phyloP scores from a whole-genome alignment of 2,888 invertebrate species.

The Autographa gamma region DNA sequence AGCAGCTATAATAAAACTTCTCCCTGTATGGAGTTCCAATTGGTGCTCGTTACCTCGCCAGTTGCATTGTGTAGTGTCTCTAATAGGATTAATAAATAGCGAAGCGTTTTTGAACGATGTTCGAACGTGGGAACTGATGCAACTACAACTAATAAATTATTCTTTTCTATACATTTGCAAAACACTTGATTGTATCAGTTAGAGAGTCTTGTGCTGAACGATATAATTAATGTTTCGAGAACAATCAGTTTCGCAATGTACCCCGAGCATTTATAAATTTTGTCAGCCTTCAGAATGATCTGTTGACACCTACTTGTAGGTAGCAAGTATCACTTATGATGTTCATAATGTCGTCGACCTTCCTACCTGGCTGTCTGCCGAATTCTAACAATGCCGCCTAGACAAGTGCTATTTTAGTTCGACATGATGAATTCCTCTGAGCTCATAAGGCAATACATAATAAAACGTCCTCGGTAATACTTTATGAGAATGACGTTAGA shows the following conservation, averaged over 20 bases:
- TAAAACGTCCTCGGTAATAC: constrained; percentile 48
- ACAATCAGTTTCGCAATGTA: constrained; percentile 20
- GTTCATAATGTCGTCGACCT: constrained; percentile 66
- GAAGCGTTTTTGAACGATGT: constrained; percentile 52
- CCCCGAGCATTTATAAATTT: constrained; percentile 27
- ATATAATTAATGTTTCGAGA: constrained; percentile 21
- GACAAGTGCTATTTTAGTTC: constrained; percentile 59
- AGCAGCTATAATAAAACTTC: constrained; percentile 63
- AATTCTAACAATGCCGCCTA: constrained; percentile 60
- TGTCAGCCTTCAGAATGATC: constrained; percentile 38
- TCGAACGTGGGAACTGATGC: constrained; percentile 51
- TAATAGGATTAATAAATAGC: constrained; percentile 62
- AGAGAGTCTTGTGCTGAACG: constrained; percentile 19
- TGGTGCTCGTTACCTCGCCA: constrained; percentile 58
- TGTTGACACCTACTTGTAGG: constrained; percentile 27
- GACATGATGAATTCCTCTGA: constrained; percentile 53
- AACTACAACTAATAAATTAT: constrained; percentile 34
- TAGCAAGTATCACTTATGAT: constrained; percentile 45
- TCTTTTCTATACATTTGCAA: constrained; percentile 19
- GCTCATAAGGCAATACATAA: constrained; percentile 32
- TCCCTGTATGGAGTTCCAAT: constrained; percentile 60
- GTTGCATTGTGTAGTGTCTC: constrained; percentile 57
- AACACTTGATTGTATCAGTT: constrained; percentile 21
- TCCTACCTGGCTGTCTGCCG: constrained; percentile 65
- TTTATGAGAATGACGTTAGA: constrained; percentile 44